Evolutionary conservation across 2,888 invertebrate species (phyloP).

Genomic region (Tolmerus cingulatus): DNA sequence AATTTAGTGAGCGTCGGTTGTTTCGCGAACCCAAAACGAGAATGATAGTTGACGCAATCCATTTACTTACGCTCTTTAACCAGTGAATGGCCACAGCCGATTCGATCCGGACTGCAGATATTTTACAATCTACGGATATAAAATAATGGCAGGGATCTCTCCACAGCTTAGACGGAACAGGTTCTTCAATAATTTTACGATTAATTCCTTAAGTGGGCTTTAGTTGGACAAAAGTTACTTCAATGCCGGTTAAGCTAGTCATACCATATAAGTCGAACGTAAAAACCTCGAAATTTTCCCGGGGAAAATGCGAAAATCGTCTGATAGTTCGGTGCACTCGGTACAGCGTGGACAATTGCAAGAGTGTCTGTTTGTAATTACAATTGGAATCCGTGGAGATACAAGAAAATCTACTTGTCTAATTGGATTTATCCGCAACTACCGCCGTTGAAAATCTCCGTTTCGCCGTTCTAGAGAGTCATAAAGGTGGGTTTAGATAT

Average conservation of each 20-base stretch:
- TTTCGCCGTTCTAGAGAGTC: background rate
- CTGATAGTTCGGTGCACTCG: background rate
- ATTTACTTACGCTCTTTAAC: background rate
- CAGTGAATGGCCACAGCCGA: background rate
- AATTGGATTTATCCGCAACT: background rate
- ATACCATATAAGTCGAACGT: background rate
- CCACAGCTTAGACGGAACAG: background rate
- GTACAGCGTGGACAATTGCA: background rate
- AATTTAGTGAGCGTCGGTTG: background rate
- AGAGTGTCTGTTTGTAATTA: background rate
- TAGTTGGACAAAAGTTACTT: background rate
- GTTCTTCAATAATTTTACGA: constrained; percentile 21
- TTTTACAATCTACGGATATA: background rate
- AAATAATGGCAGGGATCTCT: background rate
- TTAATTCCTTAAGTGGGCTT: constrained; percentile 12
- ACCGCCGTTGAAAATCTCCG: background rate
- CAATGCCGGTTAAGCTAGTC: background rate
- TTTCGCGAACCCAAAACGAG: background rate
- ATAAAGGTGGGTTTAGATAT: background rate
- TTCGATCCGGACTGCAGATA: background rate
- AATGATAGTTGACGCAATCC: background rate
- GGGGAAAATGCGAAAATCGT: background rate
- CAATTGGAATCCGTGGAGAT: background rate
- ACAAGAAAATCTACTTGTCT: background rate
- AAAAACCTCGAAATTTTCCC: background rate